Conservation (phyloP, 2,797 vertebrate genomes). For the Peromyscus eremicus region DNA sequence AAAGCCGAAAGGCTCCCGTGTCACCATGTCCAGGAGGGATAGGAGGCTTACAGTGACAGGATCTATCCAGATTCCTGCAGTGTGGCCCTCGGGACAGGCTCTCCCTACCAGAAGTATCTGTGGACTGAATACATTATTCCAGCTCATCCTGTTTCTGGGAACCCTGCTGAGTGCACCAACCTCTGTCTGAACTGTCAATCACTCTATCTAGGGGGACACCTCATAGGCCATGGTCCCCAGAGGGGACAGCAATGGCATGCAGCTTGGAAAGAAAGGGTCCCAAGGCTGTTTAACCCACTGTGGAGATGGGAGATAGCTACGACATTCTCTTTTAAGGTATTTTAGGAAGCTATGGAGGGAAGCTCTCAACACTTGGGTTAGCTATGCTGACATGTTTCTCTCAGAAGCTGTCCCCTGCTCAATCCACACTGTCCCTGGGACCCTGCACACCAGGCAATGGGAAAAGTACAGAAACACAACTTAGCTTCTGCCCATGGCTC, state of each 20-base stretch:
- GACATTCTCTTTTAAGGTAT: background rate
- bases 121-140: rapidly evolving
- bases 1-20: background rate
- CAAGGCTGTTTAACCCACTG: background rate
- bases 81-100: background rate
- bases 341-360: background rate
- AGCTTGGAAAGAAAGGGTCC: background rate
- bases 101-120: background rate
- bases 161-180: rapidly evolving
- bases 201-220: background rate
- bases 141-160: background rate
- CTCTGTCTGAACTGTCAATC: rapidly evolving
- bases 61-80: rapidly evolving
- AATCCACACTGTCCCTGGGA: background rate
- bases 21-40: background rate
- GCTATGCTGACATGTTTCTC: background rate
- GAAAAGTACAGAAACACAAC: background rate
- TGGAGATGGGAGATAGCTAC: too few species aligned
- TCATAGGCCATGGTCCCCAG: background rate
- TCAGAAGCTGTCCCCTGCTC: background rate
- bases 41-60: background rate
- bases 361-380: background rate
- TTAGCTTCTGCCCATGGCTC: background rate
- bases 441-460: background rate
- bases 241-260: background rate